phyloP scores from a whole-genome alignment of 2,888 invertebrate genomes.

The Napeogenes inachia region DNA sequence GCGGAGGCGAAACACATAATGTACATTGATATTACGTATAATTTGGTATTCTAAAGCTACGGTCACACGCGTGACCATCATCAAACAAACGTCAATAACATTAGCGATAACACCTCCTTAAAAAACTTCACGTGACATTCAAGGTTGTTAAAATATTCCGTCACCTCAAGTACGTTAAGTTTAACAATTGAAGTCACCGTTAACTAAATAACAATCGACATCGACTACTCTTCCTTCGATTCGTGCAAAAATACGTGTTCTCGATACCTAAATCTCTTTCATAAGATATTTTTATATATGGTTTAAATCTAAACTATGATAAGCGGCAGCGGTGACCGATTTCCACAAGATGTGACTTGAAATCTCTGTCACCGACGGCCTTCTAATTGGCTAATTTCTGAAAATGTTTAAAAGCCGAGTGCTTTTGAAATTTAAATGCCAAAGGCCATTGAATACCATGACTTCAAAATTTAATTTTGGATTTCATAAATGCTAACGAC shows the following conservation, averaged over 20 bases:
- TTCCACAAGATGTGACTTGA: too few species aligned
- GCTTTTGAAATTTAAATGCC: conserved; percentile 45
- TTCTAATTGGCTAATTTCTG: conserved; percentile 43
- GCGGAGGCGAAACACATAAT: conserved; percentile 19
- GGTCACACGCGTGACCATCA: too few species aligned
- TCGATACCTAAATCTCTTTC: conserved; percentile 61
- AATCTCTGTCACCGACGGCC: conserved; percentile 25
- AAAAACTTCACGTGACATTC: conserved; percentile 18
- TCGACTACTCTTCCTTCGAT: conserved; percentile 31
- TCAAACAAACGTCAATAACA: too few species aligned
- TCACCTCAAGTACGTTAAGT: conserved; percentile 7
- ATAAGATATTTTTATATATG: conserved; percentile 44
- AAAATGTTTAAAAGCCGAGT: conserved; percentile 47
- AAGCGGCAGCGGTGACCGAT: conserved; percentile 26
- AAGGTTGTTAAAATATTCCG: conserved; percentile 16
- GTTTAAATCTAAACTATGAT: conserved; percentile 39
- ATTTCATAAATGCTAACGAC: conserved; percentile 24
- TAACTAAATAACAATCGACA: conserved; percentile 16
- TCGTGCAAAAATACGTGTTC: conserved; percentile 58
- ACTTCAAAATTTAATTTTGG: conserved; percentile 16
- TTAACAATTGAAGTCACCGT: conserved; percentile 20
- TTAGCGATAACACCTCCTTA: conserved; percentile 13
- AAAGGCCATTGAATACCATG: conserved; percentile 26
- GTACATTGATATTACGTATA: too few species aligned
- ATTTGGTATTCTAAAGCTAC: too few species aligned